Evolutionary conservation across 2,888 invertebrate genomes (phyloP), one percentile per base, ranked within the genome.

Genomic region (Parthenolecanium corni): DNA sequence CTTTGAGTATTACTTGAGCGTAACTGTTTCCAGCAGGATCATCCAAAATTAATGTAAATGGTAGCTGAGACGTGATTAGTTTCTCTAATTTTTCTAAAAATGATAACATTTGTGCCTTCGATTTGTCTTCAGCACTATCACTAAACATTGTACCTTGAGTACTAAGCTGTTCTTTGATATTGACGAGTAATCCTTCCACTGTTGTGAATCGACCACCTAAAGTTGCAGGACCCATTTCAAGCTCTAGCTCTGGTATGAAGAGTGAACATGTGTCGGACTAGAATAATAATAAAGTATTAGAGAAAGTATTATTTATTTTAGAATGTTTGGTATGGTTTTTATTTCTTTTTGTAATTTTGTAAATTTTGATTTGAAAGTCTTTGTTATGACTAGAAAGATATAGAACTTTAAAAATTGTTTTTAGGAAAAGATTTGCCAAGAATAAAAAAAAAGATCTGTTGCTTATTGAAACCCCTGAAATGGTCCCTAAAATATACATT

Each of bases 11-110:
- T 69, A 79, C 80, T 77, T 92, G 90, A 47, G 97, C 80, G 72
- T 95, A 97, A 67, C 94, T 95, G 75, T 97, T 97, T 0, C 98
- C 98, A 9, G 96, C 91, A 1, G 97, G 94, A 77, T 98, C 98
- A 74, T 97, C 92, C 66, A 98, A 75, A 2, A 96, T 73, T 1
- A 98, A 68, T 0, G 92, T 92, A 0, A 88, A 78, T 3, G 76
- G 69, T 11, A 75, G 73, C 68, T 81, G 74, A 1, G 85, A 80
- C 0, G 77, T 74, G 20, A 89, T 72, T 12, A 90, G 81, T 58
- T 82, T 76, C 49, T 86, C 80, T 62, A 94, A 76, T 67, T 82
- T 78, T 0, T 74, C 71, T 18, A 87, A 73, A 73, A 95, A 89
- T 3, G 71, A 71, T 1, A 79, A 70, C 70, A 93, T 76, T 52